phyloP scores from a whole-genome alignment of 2,797 vertebrate genomes.

The Phoeniculus purpureus region DNA sequence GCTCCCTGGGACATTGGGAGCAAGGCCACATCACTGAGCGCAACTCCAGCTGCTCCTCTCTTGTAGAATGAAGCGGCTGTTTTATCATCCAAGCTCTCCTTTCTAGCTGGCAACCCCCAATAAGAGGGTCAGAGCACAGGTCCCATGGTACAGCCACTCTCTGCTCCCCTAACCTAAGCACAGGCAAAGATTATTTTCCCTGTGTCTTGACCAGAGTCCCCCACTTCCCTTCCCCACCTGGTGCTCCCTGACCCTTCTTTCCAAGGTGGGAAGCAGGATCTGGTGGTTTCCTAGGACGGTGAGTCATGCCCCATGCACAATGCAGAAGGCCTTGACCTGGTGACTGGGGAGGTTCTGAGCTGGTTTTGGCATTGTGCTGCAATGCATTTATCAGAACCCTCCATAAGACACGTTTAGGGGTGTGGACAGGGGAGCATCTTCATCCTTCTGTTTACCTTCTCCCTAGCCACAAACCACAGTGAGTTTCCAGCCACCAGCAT shows the following conservation, averaged over 20 bases:
- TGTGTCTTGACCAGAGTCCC: not conserved
- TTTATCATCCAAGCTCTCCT: not conserved
- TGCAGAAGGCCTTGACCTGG: not conserved
- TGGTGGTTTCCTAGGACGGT: not conserved
- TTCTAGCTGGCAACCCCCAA: not conserved
- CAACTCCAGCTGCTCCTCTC: not conserved
- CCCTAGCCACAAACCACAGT: not conserved
- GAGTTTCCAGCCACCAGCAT: not conserved
- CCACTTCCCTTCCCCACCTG: not conserved
- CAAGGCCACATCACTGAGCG: not conserved
- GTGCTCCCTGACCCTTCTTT: not conserved
- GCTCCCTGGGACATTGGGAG: not conserved
- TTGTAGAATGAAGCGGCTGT: not conserved
- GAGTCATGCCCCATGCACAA: not conserved
- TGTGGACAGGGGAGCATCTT: not conserved
- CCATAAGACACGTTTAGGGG: rapidly evolving
- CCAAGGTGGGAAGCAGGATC: not conserved
- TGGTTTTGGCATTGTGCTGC: not conserved
- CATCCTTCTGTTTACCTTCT: not conserved
- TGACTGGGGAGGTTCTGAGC: not conserved
- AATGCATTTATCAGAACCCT: not conserved
- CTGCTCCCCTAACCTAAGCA: not conserved
- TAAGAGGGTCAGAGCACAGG: not conserved
- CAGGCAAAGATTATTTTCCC: not conserved
- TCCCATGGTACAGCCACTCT: rapidly evolving